phyloP scores from a whole-genome alignment of 2,888 invertebrate genomes.

The Andrena praecox region DNA sequence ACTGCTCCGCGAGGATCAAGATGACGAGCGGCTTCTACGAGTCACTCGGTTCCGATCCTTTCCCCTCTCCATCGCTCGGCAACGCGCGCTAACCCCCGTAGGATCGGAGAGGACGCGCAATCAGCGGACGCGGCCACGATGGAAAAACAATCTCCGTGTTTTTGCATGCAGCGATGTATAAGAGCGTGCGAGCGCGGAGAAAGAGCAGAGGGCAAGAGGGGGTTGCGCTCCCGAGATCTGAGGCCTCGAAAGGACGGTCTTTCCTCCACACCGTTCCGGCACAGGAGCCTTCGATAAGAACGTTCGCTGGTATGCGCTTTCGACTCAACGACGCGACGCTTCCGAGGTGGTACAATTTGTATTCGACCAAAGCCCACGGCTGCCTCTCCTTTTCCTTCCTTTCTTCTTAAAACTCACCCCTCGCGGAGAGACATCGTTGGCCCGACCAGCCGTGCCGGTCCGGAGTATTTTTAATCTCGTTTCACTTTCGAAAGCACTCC shows the following conservation, averaged over 20 bases:
- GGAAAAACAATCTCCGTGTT: conserved; percentile 25
- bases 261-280: not conserved
- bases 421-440: not conserved
- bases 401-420: not conserved
- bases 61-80: conserved; percentile 8
- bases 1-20: conserved; percentile 20
- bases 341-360: conserved; percentile 9
- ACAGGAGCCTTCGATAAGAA: conserved; percentile 32
- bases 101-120: not conserved
- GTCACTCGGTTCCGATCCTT: conserved; percentile 13
- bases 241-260: not conserved
- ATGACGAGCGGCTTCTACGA: conserved; percentile 55
- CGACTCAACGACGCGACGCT: conserved; percentile 27
- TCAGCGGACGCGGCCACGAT: not conserved
- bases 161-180: conserved; percentile 11
- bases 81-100: conserved; percentile 4
- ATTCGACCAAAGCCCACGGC: not conserved
- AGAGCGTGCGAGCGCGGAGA: not conserved
- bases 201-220: not conserved
- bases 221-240: not conserved
- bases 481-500: conserved; percentile 38
- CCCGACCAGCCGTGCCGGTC: not conserved
- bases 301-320: conserved; percentile 49
- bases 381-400: not conserved
- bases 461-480: conserved; percentile 61